Conservation (phyloP, 2,797 vertebrate species). For the Aselliscus stoliczkanus region DNA sequence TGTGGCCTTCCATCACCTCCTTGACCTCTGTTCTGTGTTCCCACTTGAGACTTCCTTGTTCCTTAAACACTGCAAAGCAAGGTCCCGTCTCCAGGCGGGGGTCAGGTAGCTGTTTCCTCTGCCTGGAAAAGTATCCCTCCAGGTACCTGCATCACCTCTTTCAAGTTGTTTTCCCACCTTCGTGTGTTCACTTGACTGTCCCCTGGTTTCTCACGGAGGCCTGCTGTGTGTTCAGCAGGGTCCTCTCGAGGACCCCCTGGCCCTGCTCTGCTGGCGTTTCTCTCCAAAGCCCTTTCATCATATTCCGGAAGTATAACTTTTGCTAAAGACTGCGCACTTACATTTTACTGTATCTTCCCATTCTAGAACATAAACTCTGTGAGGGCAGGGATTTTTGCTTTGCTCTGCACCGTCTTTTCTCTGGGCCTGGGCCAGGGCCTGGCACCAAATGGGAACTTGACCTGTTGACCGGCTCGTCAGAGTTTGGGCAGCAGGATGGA, state of each 20-base stretch:
- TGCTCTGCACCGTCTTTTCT: background rate
- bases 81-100: background rate
- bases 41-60: background rate
- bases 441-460: background rate
- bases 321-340: background rate
- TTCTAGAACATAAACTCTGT: background rate
- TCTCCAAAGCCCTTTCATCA: background rate
- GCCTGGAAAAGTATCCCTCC: background rate
- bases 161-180: background rate
- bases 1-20: background rate
- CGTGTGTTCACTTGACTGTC: background rate
- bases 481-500: background rate
- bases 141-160: background rate
- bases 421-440: background rate
- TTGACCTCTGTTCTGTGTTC: background rate
- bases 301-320: rapidly evolving
- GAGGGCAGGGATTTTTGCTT: background rate
- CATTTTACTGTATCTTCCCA: background rate
- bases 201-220: background rate
- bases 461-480: background rate
- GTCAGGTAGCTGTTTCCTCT: background rate
- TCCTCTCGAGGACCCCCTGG: background rate
- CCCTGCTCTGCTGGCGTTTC: background rate
- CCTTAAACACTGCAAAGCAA: background rate
- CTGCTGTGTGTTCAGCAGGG: background rate